These are phyloP conservation scores for Poicephalus gulielmi DNA, from an alignment of 2,113 vertebrate genomes.

Conservation along the genomic window DNA sequence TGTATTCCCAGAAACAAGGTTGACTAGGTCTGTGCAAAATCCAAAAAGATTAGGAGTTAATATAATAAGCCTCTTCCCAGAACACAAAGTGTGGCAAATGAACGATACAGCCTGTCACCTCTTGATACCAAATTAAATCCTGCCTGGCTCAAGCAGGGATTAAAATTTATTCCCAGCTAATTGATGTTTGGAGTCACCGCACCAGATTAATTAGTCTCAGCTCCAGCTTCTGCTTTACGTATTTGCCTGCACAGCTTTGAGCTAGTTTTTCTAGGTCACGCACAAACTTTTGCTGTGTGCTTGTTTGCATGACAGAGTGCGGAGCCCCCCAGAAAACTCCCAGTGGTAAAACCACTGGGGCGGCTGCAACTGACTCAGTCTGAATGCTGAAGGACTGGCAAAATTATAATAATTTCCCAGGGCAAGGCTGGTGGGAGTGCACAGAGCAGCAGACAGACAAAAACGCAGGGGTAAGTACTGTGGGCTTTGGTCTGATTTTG, in stretches of 20 bases:
- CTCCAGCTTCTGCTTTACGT: neutral
- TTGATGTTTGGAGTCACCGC: constrained; percentile 21
- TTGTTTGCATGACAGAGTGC: neutral
- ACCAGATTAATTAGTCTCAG: constrained; percentile 34
- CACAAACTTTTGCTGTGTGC: neutral
- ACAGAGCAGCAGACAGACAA: neutral
- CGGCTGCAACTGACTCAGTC: accelerated
- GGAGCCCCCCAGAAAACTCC: neutral
- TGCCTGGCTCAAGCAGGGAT: neutral
- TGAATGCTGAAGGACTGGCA: neutral
- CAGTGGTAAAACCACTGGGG: accelerated
- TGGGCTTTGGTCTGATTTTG: neutral
- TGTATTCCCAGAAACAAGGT: neutral
- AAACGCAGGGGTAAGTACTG: neutral
- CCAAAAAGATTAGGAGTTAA: neutral
- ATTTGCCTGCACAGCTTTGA: neutral
- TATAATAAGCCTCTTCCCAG: constrained; percentile 1
- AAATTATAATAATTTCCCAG: neutral
- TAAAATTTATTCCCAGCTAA: constrained; percentile 56
- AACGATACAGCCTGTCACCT: constrained; percentile 26
- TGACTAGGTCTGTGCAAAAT: neutral
- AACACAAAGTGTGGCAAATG: constrained; percentile 4
- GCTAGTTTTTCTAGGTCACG: constrained; percentile 19
- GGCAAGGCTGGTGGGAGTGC: neutral
- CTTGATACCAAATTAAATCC: constrained; percentile 44